These are phyloP conservation scores for Hemistola chrysoprasaria DNA, from an alignment of 2,888 invertebrate genomes.

Conservation along the genomic window DNA sequence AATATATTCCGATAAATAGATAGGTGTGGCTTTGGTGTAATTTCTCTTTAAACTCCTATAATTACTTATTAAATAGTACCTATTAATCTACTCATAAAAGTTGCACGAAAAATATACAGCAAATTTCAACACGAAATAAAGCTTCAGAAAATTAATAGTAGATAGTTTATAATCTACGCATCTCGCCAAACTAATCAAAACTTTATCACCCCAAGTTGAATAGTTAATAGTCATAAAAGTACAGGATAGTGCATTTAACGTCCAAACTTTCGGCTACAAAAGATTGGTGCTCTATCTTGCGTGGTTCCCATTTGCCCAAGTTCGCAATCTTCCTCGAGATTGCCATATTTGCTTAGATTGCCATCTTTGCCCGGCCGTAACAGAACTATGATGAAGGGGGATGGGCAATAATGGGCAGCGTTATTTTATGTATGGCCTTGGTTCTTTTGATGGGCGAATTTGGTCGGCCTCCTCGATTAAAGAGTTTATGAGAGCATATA, in stretches of 20 bases:
- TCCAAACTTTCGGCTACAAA: slow-evolving; percentile 13
- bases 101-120: too few relatives aligned
- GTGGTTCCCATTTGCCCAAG: slow-evolving; percentile 1
- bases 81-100: too few relatives aligned
- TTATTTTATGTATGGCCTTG: slow-evolving; percentile 21
- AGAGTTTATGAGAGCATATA: slow-evolving; percentile 14
- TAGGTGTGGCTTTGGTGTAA: too few relatives aligned
- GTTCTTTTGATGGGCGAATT: slow-evolving; percentile 19
- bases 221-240: slow-evolving; percentile 5
- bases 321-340: slow-evolving; percentile 3
- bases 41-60: too few relatives aligned
- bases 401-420: slow-evolving; percentile 21
- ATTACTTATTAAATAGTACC: too few relatives aligned
- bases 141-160: too few relatives aligned
- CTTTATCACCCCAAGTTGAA: slow-evolving; percentile 5
- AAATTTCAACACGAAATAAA: too few relatives aligned
- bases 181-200: slow-evolving; percentile 10
- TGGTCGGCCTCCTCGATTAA: slow-evolving; percentile 15
- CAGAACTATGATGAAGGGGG: slow-evolving; percentile 21
- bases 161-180: too few relatives aligned
- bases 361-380: slow-evolving; percentile 17
- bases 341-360: slow-evolving; percentile 6
- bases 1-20: too few relatives aligned
- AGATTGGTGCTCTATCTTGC: slow-evolving; percentile 6
- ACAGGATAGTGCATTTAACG: slow-evolving; percentile 14